A percentile compares a stretch with the other conserved stretches of the same genome.
Evolutionary conservation across 2,888 invertebrate species (phyloP).

Genomic region (Pseudeuparius sepicola): DNA sequence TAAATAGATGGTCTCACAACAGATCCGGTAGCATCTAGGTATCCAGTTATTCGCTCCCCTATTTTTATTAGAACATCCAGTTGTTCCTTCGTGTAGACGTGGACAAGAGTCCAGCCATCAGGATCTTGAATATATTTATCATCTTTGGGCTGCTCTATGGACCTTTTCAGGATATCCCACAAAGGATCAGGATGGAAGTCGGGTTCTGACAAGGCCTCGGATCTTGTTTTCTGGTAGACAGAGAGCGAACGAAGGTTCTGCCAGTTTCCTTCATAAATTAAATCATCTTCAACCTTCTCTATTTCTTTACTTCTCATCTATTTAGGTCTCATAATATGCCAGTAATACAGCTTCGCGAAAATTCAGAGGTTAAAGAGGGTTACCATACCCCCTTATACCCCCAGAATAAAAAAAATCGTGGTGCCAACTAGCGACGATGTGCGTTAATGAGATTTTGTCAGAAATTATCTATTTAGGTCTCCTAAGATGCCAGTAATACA

Average conservation of each 20-base stretch:
- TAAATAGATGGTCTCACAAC: too few species aligned
- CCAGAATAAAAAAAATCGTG: too few species aligned
- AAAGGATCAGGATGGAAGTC: constrained; percentile 7
- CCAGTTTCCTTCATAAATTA: too few species aligned
- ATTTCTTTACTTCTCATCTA: constrained; percentile 7
- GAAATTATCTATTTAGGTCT: too few species aligned
- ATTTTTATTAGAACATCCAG: neutral
- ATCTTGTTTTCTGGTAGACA: constrained; percentile 8
- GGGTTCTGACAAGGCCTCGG: neutral
- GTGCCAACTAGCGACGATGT: too few species aligned
- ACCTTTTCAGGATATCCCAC: constrained; percentile 1
- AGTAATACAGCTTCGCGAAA: too few species aligned
- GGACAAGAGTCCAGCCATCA: constrained; percentile 5
- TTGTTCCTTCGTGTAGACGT: constrained; percentile 8
- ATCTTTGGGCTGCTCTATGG: neutral
- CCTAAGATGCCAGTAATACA: too few species aligned
- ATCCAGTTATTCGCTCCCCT: constrained; percentile 9
- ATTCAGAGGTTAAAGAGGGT: too few species aligned
- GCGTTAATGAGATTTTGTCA: too few species aligned
- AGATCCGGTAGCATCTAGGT: too few species aligned
- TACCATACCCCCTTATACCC: too few species aligned
- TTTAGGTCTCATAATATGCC: too few species aligned
- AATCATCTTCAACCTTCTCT: constrained; percentile 2
- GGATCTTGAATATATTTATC: constrained; percentile 9
- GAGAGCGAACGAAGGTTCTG: constrained; percentile 9